Evolutionary conservation across 2,888 invertebrate species (phyloP).

Genomic region (Tipula vernalis): DNA sequence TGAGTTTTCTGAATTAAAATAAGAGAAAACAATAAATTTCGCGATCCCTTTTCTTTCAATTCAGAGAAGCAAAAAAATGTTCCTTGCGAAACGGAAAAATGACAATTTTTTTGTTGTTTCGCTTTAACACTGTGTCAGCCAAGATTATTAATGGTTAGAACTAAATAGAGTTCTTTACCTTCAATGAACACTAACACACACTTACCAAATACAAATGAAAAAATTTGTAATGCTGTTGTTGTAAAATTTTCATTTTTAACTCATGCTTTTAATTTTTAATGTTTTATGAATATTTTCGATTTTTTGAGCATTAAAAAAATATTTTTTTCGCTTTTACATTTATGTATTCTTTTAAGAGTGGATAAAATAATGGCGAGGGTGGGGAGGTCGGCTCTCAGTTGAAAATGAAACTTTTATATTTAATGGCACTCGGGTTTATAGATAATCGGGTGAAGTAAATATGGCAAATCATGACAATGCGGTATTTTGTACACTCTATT

Average conservation of each 20-base stretch:
- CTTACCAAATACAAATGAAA: neutral
- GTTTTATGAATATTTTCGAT: neutral
- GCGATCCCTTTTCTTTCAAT: neutral
- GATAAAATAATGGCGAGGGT: neutral
- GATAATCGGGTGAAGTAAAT: neutral
- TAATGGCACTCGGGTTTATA: neutral
- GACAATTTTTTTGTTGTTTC: neutral
- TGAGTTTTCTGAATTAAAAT: neutral
- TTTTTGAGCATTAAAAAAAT: neutral
- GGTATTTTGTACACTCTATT: neutral
- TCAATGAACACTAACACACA: neutral
- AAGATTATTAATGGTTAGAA: neutral
- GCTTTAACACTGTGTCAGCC: neutral
- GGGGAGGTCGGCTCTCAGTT: neutral
- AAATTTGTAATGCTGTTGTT: neutral
- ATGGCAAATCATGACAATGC: neutral
- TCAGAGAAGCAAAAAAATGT: neutral
- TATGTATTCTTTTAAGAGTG: neutral
- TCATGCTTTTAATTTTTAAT: slow-evolving; percentile 4
- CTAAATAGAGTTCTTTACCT: neutral
- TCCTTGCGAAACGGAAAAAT: neutral
- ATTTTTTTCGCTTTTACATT: neutral
- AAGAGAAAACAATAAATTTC: neutral
- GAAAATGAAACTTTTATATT: neutral
- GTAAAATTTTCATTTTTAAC: neutral